These are phyloP conservation scores for Hirudinaria manillensis DNA, from an alignment of 2,888 invertebrate genomes.

Conservation along the genomic window DNA sequence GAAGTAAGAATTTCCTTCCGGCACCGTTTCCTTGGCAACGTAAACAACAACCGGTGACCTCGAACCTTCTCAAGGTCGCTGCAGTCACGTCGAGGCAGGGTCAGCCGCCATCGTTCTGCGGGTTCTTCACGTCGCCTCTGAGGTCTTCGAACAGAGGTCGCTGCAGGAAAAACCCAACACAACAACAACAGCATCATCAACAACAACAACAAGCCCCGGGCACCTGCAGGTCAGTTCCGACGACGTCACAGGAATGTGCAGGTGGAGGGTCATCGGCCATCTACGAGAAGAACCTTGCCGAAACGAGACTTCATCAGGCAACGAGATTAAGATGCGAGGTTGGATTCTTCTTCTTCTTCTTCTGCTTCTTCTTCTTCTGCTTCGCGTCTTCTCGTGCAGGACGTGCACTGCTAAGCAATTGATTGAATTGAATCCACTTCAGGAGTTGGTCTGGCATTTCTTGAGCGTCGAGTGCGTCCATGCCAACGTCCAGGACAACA, in stretches of 20 bases:
- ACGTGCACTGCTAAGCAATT: too few relatives aligned
- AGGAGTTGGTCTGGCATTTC: conserved; percentile 85
- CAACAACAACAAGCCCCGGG: neutral
- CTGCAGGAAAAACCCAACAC: conserved; percentile 11
- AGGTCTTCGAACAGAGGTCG: conserved; percentile 2
- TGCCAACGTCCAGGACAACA: conserved; percentile 83
- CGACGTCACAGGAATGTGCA: neutral
- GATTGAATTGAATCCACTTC: too few relatives aligned
- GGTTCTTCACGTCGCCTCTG: conserved; percentile 9
- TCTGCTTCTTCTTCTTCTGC: neutral
- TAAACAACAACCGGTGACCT: neutral
- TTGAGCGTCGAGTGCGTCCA: conserved; percentile 80
- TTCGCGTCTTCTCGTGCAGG: neutral
- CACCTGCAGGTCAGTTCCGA: neutral
- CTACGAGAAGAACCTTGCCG: conserved; percentile 70
- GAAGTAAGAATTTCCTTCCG: too few relatives aligned
- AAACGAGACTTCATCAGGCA: conserved; percentile 83
- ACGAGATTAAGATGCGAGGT: conserved; percentile 81
- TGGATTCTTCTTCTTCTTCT: conserved; percentile 51
- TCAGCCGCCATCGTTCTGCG: neutral
- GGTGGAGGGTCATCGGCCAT: neutral
- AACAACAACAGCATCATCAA: neutral
- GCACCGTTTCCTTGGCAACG: neutral
- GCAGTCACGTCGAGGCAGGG: neutral
- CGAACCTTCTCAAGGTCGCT: neutral